Conservation (phyloP, 2,113 vertebrate genomes). For the Gorsachius goisagi region DNA sequence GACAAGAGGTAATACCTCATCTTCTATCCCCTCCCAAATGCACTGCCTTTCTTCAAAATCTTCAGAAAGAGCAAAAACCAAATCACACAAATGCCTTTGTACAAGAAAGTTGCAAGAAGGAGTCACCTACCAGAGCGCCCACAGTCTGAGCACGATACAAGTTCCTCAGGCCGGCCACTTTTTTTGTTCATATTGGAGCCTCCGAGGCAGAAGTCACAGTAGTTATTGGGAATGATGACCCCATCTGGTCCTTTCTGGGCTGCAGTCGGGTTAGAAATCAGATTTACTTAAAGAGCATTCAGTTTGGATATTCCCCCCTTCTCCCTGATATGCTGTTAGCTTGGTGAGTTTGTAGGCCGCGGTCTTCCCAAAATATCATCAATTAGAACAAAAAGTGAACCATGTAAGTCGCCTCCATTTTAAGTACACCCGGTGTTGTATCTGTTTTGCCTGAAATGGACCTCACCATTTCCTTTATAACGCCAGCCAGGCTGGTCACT, state of each 20-base stretch:
- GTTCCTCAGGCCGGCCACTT: conserved; percentile 89
- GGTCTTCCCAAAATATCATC: not conserved
- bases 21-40: not conserved
- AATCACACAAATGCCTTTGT: not conserved
- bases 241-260: conserved; percentile 91
- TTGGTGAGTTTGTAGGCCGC: not conserved
- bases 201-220: conserved; percentile 95
- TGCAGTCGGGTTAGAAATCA: conserved; percentile 61
- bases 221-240: conserved; percentile 91
- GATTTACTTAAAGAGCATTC: conserved; percentile 23
- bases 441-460: not conserved
- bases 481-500: not conserved
- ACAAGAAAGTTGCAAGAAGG: conserved; percentile 41
- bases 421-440: not conserved
- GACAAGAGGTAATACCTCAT: not conserved
- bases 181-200: conserved; percentile 93
- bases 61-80: not conserved
- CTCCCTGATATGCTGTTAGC: not conserved
- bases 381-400: not conserved
- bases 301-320: not conserved
- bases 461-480: not conserved
- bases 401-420: not conserved
- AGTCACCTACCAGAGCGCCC: conserved; percentile 89
- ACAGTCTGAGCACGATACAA: conserved; percentile 92
- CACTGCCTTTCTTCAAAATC: not conserved